Conservation (phyloP, 2,797 vertebrate genomes). For the Phataginus tricuspis region DNA sequence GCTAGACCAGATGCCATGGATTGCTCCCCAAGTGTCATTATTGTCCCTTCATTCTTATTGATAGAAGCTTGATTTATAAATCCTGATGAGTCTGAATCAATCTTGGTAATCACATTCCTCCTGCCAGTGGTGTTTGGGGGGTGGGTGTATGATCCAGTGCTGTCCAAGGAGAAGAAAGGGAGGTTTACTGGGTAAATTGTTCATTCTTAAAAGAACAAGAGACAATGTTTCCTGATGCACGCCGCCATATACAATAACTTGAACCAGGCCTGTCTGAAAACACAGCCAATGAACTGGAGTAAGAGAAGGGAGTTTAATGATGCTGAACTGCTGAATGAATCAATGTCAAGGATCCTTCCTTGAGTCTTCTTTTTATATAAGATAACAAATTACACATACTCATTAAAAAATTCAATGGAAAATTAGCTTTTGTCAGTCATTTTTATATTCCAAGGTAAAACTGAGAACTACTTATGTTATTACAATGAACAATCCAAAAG, state of each 20-base stretch:
- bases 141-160: neutral
- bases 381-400: neutral
- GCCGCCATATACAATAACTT: neutral
- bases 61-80: neutral
- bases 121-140: neutral
- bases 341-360: neutral
- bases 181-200: neutral
- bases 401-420: neutral
- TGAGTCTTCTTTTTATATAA: neutral
- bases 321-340: neutral
- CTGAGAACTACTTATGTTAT: neutral
- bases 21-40: neutral
- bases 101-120: neutral
- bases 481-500: neutral
- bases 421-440: neutral
- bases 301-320: neutral
- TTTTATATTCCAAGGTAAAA: neutral
- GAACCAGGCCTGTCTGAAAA: neutral
- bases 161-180: neutral
- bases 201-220: neutral
- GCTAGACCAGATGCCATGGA: neutral
- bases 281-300: neutral
- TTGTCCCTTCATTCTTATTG: neutral
- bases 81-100: neutral
- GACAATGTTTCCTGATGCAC: neutral